A percentile compares a stretch with the other conserved stretches of the same genome.
These are phyloP conservation scores for Stichodactyla mertensii DNA, from an alignment of 64 coral and sea anemone species.

Conservation along the genomic window DNA sequence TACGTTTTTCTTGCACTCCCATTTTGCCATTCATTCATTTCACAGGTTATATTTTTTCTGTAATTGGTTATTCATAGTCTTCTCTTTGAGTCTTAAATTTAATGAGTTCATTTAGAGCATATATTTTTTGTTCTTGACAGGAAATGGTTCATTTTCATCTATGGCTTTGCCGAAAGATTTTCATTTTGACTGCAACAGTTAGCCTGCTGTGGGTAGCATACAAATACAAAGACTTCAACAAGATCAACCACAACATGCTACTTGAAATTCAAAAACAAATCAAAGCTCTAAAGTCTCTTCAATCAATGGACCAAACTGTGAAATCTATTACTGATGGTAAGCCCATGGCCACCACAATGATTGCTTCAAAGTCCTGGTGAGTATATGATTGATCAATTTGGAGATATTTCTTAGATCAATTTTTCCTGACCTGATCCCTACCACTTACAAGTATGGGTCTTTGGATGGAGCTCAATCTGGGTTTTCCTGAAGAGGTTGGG, in stretches of 20 bases:
- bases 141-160: slow-evolving; percentile 63
- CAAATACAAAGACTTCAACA: slow-evolving; percentile 78
- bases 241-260: slow-evolving; percentile 74
- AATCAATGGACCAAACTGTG: slow-evolving; percentile 34
- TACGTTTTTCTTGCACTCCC: too few relatives aligned
- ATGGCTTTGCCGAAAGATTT: slow-evolving; percentile 78
- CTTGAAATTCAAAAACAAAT: slow-evolving; percentile 74
- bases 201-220: slow-evolving; percentile 43
- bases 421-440: background rate
- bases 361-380: background rate
- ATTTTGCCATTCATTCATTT: too few relatives aligned
- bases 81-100: too few relatives aligned
- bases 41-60: too few relatives aligned
- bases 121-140: slow-evolving; percentile 24
- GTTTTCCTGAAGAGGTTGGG: too few relatives aligned
- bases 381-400: background rate
- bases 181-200: slow-evolving; percentile 31
- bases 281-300: slow-evolving; percentile 46
- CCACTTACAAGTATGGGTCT: too few relatives aligned
- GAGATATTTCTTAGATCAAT: background rate
- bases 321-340: slow-evolving; percentile 64
- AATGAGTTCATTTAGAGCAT: background rate
- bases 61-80: too few relatives aligned
- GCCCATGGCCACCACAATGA: background rate
- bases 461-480: too few relatives aligned